Conservation (phyloP, 2,888 invertebrate genomes). For the Dryomyza anilis region DNA sequence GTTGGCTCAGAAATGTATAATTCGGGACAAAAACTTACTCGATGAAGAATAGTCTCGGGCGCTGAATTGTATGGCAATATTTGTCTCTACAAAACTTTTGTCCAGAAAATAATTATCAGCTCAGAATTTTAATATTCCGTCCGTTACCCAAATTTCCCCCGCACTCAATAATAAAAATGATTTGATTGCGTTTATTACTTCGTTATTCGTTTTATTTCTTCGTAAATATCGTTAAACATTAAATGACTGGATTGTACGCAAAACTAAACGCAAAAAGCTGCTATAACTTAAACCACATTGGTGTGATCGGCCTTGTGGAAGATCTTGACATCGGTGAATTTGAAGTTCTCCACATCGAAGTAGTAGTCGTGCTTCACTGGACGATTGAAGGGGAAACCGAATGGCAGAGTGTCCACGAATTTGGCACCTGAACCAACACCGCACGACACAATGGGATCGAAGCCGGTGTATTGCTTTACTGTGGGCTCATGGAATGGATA, state of each 20-base stretch:
- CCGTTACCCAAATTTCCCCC: no score
- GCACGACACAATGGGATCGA: constrained; percentile 64
- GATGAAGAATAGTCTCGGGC: no score
- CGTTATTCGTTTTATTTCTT: neutral
- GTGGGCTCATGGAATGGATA: constrained; percentile 63
- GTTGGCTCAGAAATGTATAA: no score
- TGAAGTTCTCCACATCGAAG: constrained; percentile 72
- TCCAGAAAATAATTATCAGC: no score
- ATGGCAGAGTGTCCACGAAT: constrained; percentile 62
- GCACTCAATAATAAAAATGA: no score
- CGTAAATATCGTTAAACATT: neutral
- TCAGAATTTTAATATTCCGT: no score
- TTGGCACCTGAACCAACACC: constrained; percentile 63
- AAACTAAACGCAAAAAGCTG: neutral
- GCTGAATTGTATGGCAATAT: no score
- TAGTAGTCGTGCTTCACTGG: constrained; percentile 65
- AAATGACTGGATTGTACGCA: no score
- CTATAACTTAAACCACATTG: constrained; percentile 51
- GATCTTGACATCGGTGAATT: constrained; percentile 69
- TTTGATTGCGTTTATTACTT: neutral
- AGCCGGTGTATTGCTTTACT: constrained; percentile 61
- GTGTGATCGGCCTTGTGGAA: constrained; percentile 67
- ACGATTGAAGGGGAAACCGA: constrained; percentile 79
- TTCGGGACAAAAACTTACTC: no score
- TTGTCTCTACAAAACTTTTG: no score